phyloP scores from a whole-genome alignment of 2,797 vertebrate genomes.

The Echiichthys vipera region DNA sequence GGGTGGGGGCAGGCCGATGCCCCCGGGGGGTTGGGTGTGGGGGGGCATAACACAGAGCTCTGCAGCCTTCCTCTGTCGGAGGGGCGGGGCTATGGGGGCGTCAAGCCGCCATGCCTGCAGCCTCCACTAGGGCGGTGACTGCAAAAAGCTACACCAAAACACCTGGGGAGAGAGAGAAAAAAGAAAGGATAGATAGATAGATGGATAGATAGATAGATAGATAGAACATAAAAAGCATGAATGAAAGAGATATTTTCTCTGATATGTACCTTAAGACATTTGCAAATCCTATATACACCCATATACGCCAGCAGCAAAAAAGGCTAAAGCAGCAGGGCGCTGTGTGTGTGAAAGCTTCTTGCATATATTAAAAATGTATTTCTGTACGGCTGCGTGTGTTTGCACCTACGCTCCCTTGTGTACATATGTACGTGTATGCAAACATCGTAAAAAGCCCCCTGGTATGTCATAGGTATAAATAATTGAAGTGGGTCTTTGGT shows the following conservation, averaged over 20 bases:
- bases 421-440: background rate
- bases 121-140: conserved; percentile 55
- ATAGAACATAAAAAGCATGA: too few relatives aligned
- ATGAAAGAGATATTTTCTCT: too few relatives aligned
- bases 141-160: conserved; percentile 29
- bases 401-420: background rate
- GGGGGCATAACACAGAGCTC: conserved; percentile 76
- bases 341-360: conserved; percentile 4
- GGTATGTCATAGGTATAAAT: conserved; percentile 54
- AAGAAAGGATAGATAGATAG: background rate
- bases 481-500: conserved; percentile 60
- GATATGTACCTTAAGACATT: background rate
- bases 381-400: background rate
- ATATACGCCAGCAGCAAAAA: background rate
- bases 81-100: conserved; percentile 46
- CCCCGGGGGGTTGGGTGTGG: conserved; percentile 69
- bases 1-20: conserved; percentile 53
- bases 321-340: conserved; percentile 7
- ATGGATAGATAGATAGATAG: background rate
- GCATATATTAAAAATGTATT: conserved; percentile 32
- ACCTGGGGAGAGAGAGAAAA: conserved; percentile 55
- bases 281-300: conserved; percentile 1
- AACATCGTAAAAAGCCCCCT: conserved; percentile 22
- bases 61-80: conserved; percentile 72
- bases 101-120: conserved; percentile 75